phyloP scores from a whole-genome alignment of 2,888 invertebrate genomes.

The Sipha maydis region DNA sequence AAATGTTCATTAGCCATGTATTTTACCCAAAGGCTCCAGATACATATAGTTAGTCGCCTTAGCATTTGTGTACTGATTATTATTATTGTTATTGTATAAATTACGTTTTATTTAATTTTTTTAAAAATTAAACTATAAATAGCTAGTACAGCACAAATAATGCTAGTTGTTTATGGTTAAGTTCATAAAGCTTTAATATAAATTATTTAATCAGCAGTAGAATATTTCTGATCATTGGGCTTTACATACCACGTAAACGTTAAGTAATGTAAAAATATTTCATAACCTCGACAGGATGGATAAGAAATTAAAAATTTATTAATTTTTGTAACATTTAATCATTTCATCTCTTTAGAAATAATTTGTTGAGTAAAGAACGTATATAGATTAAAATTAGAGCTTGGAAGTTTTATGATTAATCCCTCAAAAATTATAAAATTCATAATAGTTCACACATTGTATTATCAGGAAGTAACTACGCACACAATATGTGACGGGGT shows the following conservation, averaged over 20 bases:
- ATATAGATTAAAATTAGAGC: background rate
- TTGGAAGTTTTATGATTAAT: no score
- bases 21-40: background rate
- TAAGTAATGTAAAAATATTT: constrained; percentile 27
- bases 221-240: constrained; percentile 30
- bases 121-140: background rate
- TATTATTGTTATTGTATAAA: background rate
- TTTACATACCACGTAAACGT: constrained; percentile 1
- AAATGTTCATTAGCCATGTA: background rate
- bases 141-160: background rate
- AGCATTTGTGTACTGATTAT: background rate
- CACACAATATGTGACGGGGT: background rate
- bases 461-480: background rate
- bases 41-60: background rate
- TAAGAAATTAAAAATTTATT: constrained; percentile 14
- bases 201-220: constrained; percentile 18
- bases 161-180: constrained; percentile 1
- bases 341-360: background rate
- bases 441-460: background rate
- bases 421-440: background rate
- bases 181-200: constrained; percentile 38
- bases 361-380: background rate
- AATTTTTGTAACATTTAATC: constrained; percentile 4
- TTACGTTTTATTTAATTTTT: background rate
- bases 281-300: background rate